Percentiles rank a stretch among this genome's conserved stretches.
These are phyloP conservation scores for Synaphobranchus kaupii DNA, from an alignment of 2,797 vertebrate genomes.

Conservation along the genomic window DNA sequence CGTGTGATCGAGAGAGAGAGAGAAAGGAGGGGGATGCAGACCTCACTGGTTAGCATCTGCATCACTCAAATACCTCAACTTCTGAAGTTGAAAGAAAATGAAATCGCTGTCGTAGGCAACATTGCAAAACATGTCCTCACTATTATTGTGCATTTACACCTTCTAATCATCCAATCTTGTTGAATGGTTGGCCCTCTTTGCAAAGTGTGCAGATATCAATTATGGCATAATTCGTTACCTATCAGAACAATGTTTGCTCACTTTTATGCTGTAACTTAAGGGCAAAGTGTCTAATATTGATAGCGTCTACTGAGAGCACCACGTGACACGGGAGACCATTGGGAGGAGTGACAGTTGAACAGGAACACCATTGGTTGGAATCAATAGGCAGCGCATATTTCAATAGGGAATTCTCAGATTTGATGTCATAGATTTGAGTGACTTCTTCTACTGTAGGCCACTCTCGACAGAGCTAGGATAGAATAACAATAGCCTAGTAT, in stretches of 20 bases:
- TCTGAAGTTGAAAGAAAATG: background rate
- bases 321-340: background rate
- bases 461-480: background rate
- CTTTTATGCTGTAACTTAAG: background rate
- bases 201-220: background rate
- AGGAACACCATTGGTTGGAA: background rate
- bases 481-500: background rate
- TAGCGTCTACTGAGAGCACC: background rate
- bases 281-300: background rate
- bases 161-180: background rate
- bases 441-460: background rate
- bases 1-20: too few relatives aligned
- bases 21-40: background rate
- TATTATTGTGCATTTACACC: background rate
- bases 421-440: background rate
- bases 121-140: background rate
- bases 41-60: background rate
- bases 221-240: background rate
- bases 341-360: background rate
- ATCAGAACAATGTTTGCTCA: background rate
- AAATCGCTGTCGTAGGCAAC: background rate
- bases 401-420: slow-evolving; percentile 9
- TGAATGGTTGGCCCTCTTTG: background rate
- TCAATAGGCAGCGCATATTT: background rate
- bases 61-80: background rate